Evolutionary conservation across 2,888 invertebrate genomes (phyloP).

Genomic region (Archaeoteleia sp.): DNA sequence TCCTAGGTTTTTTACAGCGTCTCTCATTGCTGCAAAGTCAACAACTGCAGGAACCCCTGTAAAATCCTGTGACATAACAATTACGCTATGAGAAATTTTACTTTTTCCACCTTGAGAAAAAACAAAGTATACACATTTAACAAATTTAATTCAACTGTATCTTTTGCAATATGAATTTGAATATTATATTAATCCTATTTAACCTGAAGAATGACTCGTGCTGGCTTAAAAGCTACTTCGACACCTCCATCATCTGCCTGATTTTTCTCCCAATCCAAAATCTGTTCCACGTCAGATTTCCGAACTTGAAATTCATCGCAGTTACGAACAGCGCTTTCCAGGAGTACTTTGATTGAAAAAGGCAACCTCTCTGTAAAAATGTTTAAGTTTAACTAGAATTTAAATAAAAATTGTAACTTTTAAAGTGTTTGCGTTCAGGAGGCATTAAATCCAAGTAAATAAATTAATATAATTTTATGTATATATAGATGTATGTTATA

Average conservation of each 20-base stretch:
- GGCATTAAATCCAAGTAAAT: too few relatives aligned
- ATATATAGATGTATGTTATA: too few relatives aligned
- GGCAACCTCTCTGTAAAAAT: slow-evolving; percentile 83
- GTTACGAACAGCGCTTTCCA: slow-evolving; percentile 97
- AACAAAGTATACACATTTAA: too few relatives aligned
- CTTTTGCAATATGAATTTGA: too few relatives aligned
- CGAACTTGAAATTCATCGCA: slow-evolving; percentile 96
- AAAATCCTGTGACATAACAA: slow-evolving; percentile 80
- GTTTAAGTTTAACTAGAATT: slow-evolving; percentile 15
- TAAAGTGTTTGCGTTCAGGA: too few relatives aligned
- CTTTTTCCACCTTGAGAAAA: too few relatives aligned
- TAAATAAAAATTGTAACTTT: too few relatives aligned
- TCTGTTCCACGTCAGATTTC: slow-evolving; percentile 89
- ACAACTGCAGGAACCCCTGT: slow-evolving; percentile 99
- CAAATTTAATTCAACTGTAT: too few relatives aligned
- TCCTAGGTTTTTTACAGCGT: slow-evolving; percentile 90
- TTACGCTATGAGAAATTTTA: too few relatives aligned
- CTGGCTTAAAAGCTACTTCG: slow-evolving; percentile 97
- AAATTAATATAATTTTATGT: too few relatives aligned
- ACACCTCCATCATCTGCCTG: slow-evolving; percentile 82
- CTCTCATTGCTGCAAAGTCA: slow-evolving; percentile 99
- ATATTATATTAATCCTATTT: too few relatives aligned
- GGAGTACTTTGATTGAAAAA: slow-evolving; percentile 91
- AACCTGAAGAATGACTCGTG: slow-evolving; percentile 96
- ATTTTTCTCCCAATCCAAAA: slow-evolving; percentile 90